phyloP scores from a whole-genome alignment of 2,113 vertebrate genomes.

The Gadus macrocephalus region DNA sequence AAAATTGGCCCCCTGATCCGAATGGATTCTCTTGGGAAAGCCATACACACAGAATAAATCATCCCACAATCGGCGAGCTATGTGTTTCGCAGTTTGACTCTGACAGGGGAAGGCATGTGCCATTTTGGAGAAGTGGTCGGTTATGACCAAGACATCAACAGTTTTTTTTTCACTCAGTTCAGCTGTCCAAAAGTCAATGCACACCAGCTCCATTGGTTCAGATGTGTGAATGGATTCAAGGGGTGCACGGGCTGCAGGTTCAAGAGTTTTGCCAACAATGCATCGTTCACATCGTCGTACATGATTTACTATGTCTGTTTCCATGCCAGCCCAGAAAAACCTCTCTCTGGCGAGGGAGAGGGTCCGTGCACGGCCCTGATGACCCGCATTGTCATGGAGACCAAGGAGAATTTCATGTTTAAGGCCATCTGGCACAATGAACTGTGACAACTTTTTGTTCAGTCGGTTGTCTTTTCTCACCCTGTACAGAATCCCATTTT shows the following conservation, averaged over 20 bases:
- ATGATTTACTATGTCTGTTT: slow-evolving; percentile 11
- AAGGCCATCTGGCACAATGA: slow-evolving; percentile 1
- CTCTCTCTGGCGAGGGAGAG: slow-evolving; percentile 23
- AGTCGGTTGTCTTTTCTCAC: too few species aligned
- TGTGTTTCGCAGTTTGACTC: slow-evolving; percentile 3
- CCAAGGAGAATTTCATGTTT: not conserved
- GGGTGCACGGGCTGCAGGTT: not conserved
- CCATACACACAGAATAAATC: slow-evolving; percentile 18
- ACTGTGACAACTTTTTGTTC: too few species aligned
- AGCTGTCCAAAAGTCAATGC: slow-evolving; percentile 22
- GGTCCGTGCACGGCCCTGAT: slow-evolving; percentile 14
- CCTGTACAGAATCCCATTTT: too few species aligned
- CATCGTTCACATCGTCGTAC: slow-evolving; percentile 14
- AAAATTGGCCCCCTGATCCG: slow-evolving; percentile 25
- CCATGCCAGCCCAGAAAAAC: slow-evolving; percentile 31
- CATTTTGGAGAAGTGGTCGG: slow-evolving; percentile 8
- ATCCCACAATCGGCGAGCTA: slow-evolving; percentile 3
- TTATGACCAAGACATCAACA: slow-evolving; percentile 14
- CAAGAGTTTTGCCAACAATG: slow-evolving; percentile 19
- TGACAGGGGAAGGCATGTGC: not conserved
- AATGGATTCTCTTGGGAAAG: slow-evolving; percentile 21
- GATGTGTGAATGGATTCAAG: slow-evolving; percentile 21
- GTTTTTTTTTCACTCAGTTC: slow-evolving; percentile 9
- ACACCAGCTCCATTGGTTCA: slow-evolving; percentile 12
- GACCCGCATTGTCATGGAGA: slow-evolving; percentile 3